phyloP scores from a whole-genome alignment of 1,140 invertebrate genomes.

The Psilanteris sp. region DNA sequence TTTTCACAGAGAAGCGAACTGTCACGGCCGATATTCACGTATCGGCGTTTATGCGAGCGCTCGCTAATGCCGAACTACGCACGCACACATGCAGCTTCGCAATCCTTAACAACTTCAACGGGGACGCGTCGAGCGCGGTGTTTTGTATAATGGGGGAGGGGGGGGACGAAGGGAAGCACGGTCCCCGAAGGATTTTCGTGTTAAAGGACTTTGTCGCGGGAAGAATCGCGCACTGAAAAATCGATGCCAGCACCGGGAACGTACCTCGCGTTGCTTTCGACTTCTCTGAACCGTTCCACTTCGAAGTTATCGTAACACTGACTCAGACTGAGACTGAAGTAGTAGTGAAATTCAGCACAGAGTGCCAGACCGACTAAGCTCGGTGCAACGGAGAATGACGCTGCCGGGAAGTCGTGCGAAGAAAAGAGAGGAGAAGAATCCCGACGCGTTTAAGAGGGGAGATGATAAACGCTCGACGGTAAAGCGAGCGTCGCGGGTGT shows the following conservation, averaged over 20 bases:
- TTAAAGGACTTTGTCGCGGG: conserved; percentile 4
- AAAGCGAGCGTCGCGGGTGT: conserved; percentile 20
- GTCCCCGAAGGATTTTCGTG: conserved; percentile 10
- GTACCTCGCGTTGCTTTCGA: conserved; percentile 50
- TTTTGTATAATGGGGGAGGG: background rate
- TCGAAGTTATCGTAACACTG: conserved; percentile 71
- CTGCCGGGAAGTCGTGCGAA: conserved; percentile 1
- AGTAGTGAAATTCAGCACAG: conserved; percentile 67
- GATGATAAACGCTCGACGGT: conserved; percentile 44
- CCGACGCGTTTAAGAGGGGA: conserved; percentile 36
- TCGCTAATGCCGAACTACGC: background rate
- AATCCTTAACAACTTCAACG: background rate
- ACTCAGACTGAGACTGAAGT: conserved; percentile 60
- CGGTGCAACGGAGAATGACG: conserved; percentile 13
- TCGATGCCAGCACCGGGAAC: conserved; percentile 30
- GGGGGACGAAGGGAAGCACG: too few species aligned
- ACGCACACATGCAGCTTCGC: background rate
- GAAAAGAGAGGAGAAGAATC: conserved; percentile 29
- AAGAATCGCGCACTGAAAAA: conserved; percentile 20
- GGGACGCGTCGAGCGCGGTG: background rate
- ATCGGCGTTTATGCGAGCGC: background rate
- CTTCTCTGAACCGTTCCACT: conserved; percentile 61
- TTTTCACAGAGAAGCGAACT: background rate
- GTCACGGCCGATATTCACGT: conserved; percentile 7
- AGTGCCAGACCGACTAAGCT: conserved; percentile 46